A percentile compares a stretch with the other conserved stretches of the same genome.
These are phyloP conservation scores for Zygothrica quintamaculata DNA, from an alignment of 2,888 invertebrate species.

Conservation along the genomic window DNA sequence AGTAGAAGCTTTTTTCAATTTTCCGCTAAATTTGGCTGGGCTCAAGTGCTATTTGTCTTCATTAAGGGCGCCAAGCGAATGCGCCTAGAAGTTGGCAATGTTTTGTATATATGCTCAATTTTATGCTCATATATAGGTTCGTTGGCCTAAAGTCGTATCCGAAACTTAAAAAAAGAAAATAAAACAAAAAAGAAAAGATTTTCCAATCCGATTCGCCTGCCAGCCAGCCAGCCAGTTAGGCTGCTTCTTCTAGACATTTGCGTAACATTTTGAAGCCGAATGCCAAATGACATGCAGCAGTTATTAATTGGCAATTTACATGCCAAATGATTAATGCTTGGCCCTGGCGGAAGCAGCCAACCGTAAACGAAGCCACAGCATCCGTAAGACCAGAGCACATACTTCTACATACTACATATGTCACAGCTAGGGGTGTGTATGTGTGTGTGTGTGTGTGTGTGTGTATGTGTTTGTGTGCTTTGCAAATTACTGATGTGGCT, in stretches of 20 bases:
- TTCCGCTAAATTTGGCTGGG: constrained; percentile 83
- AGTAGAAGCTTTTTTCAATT: constrained; percentile 82
- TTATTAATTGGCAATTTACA: constrained; percentile 82
- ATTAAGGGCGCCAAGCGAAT: constrained; percentile 71
- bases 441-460: constrained; percentile 31
- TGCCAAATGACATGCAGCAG: constrained; percentile 79
- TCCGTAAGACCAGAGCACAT: constrained; percentile 47
- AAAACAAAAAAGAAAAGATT: too few relatives aligned
- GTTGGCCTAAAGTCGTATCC: constrained; percentile 49
- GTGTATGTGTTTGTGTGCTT: constrained; percentile 45
- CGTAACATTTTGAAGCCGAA: constrained; percentile 70
- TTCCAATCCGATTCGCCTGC: constrained; percentile 16
- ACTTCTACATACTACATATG: constrained; percentile 57
- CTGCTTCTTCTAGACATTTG: constrained; percentile 32
- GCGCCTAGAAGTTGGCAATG: constrained; percentile 70
- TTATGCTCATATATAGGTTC: too few relatives aligned
- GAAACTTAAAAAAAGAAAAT: too few relatives aligned
- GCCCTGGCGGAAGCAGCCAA: constrained; percentile 65
- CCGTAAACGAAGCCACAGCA: constrained; percentile 69
- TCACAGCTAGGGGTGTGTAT: constrained; percentile 40
- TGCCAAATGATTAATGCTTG: constrained; percentile 78
- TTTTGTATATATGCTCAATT: constrained; percentile 29
- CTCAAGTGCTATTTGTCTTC: constrained; percentile 82
- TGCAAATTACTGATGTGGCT: constrained; percentile 80
- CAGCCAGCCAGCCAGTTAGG: neutral